Evolutionary conservation across 2,113 vertebrate genomes (phyloP), one percentile per base, ranked within the genome.

Genomic region (Anarhynchus alexandrinus): DNA sequence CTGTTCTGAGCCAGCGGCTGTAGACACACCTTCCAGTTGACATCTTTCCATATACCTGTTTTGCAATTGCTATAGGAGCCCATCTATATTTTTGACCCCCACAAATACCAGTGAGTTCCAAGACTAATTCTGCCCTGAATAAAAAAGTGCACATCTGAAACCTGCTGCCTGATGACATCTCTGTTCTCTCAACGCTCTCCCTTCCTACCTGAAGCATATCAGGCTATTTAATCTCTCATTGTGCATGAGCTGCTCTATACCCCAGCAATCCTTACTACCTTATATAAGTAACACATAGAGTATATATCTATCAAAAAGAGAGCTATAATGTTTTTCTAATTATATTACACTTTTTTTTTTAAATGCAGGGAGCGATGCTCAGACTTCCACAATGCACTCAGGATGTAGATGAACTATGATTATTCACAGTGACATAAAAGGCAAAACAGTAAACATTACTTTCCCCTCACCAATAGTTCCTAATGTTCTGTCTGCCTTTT

Each of bases 391-490:
- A 93, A 62, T 19, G 9, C 62, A 36, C 22, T 83, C 54, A 11
- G 0, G 2, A 81, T 27, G 25, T 15, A 73, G 23, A 77, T 36
- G n/a, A 81, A 66, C 59, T 66, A 17, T 43, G 7, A n/a, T 70
- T 70, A 66, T 70, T 78, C 55, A 61, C 23, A 78, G 42, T 38
- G 59, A 36, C 30, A 62, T 21, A 88, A 27, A 86, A 91, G 14
- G 12, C 40, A 86, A 77, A 88, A 43, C 9, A 57, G 27, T 47
- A 83, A 85, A 62, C 5, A 34, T 19, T 14, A 26, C 21, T 38
- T 3, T 0, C 20, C 12, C 4, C 47, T 15, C 12, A 3, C 3
- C 1, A 49, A 5, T 25, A 36, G 25, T 58, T 87, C 64, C 69
- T 82, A 67, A 74, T 55, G n/a, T 45, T 91, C 20, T 88, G 12